Evolutionary conservation across 1,140 invertebrate genomes (phyloP).

Genomic region (Drosophila willistoni): DNA sequence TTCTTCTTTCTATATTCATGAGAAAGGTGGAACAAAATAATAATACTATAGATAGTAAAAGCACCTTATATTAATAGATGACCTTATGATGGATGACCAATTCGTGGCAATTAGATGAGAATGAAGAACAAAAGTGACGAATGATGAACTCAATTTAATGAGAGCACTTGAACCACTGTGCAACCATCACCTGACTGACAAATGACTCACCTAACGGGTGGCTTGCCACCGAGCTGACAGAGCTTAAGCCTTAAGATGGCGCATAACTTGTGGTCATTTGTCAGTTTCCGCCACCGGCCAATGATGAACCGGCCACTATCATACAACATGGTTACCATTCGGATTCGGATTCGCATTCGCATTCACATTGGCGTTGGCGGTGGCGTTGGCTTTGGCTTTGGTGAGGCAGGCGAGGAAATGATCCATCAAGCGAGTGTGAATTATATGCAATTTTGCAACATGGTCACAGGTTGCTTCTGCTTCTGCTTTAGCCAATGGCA

Average conservation of each 20-base stretch:
- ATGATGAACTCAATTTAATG: too few relatives aligned
- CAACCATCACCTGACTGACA: slow-evolving; percentile 45
- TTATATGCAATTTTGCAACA: slow-evolving; percentile 71
- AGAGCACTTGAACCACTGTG: slow-evolving; percentile 32
- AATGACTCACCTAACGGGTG: slow-evolving; percentile 55
- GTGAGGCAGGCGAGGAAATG: slow-evolving; percentile 58
- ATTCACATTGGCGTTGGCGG: too few relatives aligned
- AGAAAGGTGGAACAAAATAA: too few relatives aligned
- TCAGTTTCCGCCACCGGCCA: slow-evolving; percentile 55
- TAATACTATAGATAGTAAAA: too few relatives aligned
- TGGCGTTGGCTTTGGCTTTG: too few relatives aligned
- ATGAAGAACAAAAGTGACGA: too few relatives aligned
- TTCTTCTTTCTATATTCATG: too few relatives aligned
- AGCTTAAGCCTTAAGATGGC: slow-evolving; percentile 33
- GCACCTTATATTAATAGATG: too few relatives aligned
- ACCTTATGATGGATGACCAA: too few relatives aligned
- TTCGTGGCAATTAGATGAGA: too few relatives aligned
- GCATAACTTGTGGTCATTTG: slow-evolving; percentile 16
- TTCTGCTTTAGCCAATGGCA: slow-evolving; percentile 31
- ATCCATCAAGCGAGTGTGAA: slow-evolving; percentile 72
- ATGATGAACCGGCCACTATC: not conserved
- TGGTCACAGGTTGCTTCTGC: slow-evolving; percentile 37
- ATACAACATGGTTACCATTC: not conserved
- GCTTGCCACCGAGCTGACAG: slow-evolving; percentile 5
- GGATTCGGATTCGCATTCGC: too few relatives aligned